phyloP scores from a whole-genome alignment of 35 echinoderm and acorn worm species.

The Apostichopus californicus region DNA sequence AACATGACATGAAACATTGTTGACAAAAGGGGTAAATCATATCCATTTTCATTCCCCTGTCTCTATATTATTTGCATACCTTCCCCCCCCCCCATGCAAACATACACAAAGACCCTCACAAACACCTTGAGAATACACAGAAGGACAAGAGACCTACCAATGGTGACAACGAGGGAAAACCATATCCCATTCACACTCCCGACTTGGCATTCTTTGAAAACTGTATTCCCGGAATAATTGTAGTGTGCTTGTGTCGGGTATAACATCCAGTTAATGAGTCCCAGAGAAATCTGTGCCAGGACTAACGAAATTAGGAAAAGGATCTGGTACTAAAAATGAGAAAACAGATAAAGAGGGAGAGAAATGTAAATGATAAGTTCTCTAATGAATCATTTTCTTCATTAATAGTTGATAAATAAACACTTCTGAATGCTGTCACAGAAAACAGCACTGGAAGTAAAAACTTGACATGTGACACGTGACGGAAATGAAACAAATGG shows the following conservation, averaged over 20 bases:
- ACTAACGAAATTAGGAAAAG: slow-evolving; percentile 82
- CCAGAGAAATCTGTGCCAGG: slow-evolving; percentile 59
- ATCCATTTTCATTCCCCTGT: too few species aligned
- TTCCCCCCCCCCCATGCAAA: too few species aligned
- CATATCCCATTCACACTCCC: background rate
- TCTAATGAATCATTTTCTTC: too few species aligned
- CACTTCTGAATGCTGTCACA: too few species aligned
- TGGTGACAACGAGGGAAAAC: slow-evolving; percentile 8
- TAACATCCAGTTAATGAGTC: slow-evolving; percentile 57
- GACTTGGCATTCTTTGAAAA: slow-evolving; percentile 3
- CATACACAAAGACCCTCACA: background rate
- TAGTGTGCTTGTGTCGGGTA: slow-evolving; percentile 45
- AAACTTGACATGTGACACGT: too few species aligned
- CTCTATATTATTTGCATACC: too few species aligned
- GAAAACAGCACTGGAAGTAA: too few species aligned
- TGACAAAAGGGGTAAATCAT: too few species aligned
- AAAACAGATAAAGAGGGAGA: background rate
- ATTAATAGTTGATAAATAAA: too few species aligned
- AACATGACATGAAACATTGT: too few species aligned
- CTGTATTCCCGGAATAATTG: slow-evolving; percentile 23
- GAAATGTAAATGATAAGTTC: too few species aligned
- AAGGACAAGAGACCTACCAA: slow-evolving; percentile 13
- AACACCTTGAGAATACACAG: background rate
- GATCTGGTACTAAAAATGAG: slow-evolving; percentile 79
- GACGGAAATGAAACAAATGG: too few species aligned